A percentile compares a stretch with the other conserved stretches of the same genome.
Evolutionary conservation across 1,140 invertebrate species (phyloP).

Genomic region (Tetragnatha versicolor): DNA sequence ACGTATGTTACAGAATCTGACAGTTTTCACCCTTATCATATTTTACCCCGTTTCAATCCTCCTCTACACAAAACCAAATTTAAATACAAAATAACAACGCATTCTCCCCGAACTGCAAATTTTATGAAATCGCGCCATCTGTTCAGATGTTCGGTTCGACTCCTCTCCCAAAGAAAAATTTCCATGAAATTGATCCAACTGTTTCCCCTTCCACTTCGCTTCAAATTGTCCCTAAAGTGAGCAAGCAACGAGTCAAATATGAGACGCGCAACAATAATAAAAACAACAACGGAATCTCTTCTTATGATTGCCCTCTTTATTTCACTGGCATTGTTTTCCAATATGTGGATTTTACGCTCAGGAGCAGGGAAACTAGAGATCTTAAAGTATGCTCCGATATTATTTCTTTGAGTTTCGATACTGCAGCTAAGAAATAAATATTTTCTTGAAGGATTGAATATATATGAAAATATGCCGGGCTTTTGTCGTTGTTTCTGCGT

Average conservation of each 20-base stretch:
- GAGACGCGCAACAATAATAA: neutral
- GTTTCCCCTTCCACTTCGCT: too few species aligned
- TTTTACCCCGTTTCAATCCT: too few species aligned
- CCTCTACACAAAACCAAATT: too few species aligned
- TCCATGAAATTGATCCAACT: constrained; percentile 18
- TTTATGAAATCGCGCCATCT: too few species aligned
- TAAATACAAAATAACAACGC: too few species aligned
- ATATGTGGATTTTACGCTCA: constrained; percentile 9
- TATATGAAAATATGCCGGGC: neutral
- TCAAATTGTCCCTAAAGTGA: too few species aligned
- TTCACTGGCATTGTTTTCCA: neutral
- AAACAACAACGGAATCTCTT: neutral
- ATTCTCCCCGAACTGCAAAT: too few species aligned
- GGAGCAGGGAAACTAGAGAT: too few species aligned
- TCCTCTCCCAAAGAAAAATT: neutral
- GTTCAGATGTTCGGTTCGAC: neutral
- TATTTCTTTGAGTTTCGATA: neutral
- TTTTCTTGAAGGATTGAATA: neutral
- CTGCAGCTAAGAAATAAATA: neutral
- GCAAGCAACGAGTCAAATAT: neutral
- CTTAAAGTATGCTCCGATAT: too few species aligned
- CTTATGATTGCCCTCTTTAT: constrained; percentile 9
- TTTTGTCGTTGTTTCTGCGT: neutral
- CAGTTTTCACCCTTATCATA: too few species aligned
- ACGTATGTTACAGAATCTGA: too few species aligned